Evolutionary conservation across 2,113 vertebrate genomes (phyloP).

Genomic region (Gymnorhina tibicen): DNA sequence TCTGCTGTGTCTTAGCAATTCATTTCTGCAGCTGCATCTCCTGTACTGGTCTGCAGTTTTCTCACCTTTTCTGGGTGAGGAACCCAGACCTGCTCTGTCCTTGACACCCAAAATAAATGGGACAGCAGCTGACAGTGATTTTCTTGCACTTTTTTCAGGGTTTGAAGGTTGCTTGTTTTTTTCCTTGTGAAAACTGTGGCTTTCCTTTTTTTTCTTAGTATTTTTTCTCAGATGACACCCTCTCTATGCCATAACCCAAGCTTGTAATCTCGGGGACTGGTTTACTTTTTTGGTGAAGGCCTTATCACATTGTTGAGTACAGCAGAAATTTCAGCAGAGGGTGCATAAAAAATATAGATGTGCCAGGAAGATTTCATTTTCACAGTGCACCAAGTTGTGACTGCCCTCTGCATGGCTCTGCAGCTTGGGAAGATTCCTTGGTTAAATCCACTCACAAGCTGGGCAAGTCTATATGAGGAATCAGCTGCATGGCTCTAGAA

Average conservation of each 20-base stretch:
- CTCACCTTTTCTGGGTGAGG: not conserved
- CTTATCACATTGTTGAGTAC: not conserved
- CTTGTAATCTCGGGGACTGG: not conserved
- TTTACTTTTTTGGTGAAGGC: not conserved
- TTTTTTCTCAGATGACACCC: not conserved
- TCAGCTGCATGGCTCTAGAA: not conserved
- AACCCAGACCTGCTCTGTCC: not conserved
- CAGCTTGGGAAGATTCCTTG: not conserved
- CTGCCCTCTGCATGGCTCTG: not conserved
- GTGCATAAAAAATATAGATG: not conserved
- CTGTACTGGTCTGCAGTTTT: not conserved
- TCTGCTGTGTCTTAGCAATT: not conserved
- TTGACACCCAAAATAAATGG: not conserved
- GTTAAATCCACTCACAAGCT: not conserved
- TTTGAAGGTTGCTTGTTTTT: not conserved
- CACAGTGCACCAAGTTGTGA: not conserved
- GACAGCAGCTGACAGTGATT: not conserved
- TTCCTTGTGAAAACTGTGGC: not conserved
- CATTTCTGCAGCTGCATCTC: not conserved
- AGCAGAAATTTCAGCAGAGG: not conserved
- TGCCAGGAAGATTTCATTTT: not conserved
- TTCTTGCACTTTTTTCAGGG: not conserved
- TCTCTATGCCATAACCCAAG: not conserved
- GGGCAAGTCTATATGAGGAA: not conserved
- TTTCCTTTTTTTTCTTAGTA: not conserved